phyloP scores from a whole-genome alignment of 2,888 invertebrate genomes.

The Leistus spinibarbis region DNA sequence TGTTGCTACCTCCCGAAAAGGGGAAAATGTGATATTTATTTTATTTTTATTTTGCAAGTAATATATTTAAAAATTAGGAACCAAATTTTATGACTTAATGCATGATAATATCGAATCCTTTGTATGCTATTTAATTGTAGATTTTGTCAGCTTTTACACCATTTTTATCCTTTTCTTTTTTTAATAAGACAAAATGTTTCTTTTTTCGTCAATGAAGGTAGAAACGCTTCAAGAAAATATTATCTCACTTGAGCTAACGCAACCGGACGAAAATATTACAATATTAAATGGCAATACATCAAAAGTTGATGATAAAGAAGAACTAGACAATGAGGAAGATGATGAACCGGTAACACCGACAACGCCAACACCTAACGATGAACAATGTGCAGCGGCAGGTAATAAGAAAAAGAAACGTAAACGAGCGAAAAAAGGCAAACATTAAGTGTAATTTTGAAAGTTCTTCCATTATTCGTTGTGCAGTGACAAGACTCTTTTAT shows the following conservation, averaged over 20 bases:
- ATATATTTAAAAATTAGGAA: no score
- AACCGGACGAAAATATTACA: constrained; percentile 49
- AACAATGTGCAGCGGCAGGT: constrained; percentile 56
- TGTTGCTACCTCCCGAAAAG: no score
- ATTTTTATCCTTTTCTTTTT: not conserved
- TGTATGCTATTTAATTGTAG: not conserved
- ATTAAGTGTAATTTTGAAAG: constrained; percentile 48
- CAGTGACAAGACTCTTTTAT: not conserved
- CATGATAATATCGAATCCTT: not conserved
- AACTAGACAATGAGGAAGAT: constrained; percentile 57
- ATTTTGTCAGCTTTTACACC: not conserved
- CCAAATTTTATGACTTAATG: no score
- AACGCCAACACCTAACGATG: constrained; percentile 63
- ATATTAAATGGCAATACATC: constrained; percentile 46
- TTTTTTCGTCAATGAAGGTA: constrained; percentile 67
- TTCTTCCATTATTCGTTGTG: not conserved
- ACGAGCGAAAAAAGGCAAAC: constrained; percentile 61
- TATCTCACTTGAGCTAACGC: constrained; percentile 83
- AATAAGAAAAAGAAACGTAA: constrained; percentile 61
- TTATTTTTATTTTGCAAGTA: no score
- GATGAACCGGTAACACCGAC: constrained; percentile 57
- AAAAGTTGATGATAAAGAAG: constrained; percentile 16
- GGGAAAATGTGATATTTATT: no score
- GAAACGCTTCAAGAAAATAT: constrained; percentile 92
- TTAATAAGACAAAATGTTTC: not conserved